A percentile compares a stretch with the other conserved stretches of the same genome.
These are phyloP conservation scores for Neodiprion virginianus DNA, from an alignment of 1,140 invertebrate species.

Conservation along the genomic window DNA sequence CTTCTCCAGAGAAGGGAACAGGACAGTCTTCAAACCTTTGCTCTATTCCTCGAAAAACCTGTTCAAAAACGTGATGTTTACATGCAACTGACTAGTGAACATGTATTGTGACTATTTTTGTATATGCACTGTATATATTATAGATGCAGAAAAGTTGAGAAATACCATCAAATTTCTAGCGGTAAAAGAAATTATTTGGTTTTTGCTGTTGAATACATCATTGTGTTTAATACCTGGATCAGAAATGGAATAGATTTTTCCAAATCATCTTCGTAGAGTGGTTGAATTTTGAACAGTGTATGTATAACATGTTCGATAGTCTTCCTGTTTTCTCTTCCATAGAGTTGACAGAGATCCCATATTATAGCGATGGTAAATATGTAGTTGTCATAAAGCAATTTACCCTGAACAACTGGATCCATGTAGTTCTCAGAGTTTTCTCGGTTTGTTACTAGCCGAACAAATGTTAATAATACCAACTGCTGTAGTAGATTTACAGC, in stretches of 20 bases:
- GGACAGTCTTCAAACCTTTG: slow-evolving; percentile 38
- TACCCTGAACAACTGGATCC: slow-evolving; percentile 67
- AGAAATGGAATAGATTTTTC: slow-evolving; percentile 65
- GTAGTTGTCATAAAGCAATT: slow-evolving; percentile 81
- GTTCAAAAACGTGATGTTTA: slow-evolving; percentile 7
- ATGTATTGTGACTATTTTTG: too few species aligned
- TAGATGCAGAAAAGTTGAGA: too few species aligned
- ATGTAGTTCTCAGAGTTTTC: slow-evolving; percentile 75
- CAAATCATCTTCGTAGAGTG: slow-evolving; percentile 75
- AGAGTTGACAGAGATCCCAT: slow-evolving; percentile 78
- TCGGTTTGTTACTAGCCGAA: slow-evolving; percentile 76
- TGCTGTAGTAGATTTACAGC: slow-evolving; percentile 65
- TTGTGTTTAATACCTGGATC: slow-evolving; percentile 37
- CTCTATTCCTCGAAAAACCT: slow-evolving; percentile 26
- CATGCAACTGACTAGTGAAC: neutral
- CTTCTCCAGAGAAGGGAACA: slow-evolving; percentile 46
- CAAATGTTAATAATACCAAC: slow-evolving; percentile 72
- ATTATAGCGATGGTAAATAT: slow-evolving; percentile 83
- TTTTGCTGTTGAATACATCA: slow-evolving; percentile 26
- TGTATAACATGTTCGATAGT: slow-evolving; percentile 70
- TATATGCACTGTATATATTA: too few species aligned
- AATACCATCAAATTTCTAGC: neutral
- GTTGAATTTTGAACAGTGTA: slow-evolving; percentile 73
- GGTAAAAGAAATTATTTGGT: neutral
- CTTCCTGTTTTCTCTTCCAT: slow-evolving; percentile 71